These are phyloP conservation scores for Tenthredo distinguenda DNA, from an alignment of 2,888 invertebrate genomes.

Conservation along the genomic window DNA sequence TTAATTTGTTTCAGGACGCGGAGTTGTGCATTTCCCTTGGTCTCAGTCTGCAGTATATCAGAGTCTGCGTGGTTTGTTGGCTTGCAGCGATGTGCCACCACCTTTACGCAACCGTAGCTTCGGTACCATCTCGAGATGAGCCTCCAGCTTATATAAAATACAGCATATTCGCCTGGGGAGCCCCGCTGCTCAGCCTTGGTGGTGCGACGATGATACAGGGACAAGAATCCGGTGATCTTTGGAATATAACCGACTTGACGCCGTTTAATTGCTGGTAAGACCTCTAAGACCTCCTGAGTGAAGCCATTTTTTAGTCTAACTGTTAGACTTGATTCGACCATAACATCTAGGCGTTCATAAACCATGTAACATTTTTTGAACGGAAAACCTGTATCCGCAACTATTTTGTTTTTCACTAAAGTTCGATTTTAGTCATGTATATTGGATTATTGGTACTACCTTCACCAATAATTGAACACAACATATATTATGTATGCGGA, in stretches of 20 bases:
- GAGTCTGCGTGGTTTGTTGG: constrained; percentile 85
- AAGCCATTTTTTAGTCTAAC: neutral
- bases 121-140: constrained; percentile 74
- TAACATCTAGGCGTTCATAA: too few species aligned
- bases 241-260: constrained; percentile 78
- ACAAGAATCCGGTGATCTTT: constrained; percentile 78
- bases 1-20: constrained; percentile 79
- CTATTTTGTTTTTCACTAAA: neutral
- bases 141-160: constrained; percentile 79
- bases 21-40: constrained; percentile 83
- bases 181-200: constrained; percentile 81
- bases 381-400: neutral
- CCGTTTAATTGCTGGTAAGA: constrained; percentile 81
- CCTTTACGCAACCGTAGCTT: constrained; percentile 79
- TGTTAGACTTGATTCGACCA: too few species aligned
- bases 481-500: neutral
- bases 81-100: constrained; percentile 85
- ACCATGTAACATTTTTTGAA: neutral
- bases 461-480: neutral
- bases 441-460: neutral
- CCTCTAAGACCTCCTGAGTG: too few species aligned
- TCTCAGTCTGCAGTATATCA: constrained; percentile 83
- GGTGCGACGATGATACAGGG: constrained; percentile 80
- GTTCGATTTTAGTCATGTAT: neutral
- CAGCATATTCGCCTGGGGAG: constrained; percentile 84